Percentiles rank a stretch among this genome's conserved stretches.
Evolutionary conservation across 1,140 invertebrate species (phyloP).

Genomic region (Magallana ariakensis): DNA sequence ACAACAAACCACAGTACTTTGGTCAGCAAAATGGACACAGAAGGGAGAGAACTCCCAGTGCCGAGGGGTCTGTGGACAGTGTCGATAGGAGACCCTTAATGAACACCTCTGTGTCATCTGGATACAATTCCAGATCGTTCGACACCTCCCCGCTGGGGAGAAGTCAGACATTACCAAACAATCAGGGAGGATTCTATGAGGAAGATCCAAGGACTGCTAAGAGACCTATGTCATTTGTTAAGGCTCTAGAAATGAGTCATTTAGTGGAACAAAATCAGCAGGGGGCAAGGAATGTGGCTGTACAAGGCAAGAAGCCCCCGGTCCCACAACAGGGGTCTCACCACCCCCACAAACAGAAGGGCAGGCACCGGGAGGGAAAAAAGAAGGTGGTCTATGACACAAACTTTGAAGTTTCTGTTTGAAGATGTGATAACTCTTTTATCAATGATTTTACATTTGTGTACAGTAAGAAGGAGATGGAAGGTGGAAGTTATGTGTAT

Average conservation of each 20-base stretch:
- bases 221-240: slow-evolving; percentile 94
- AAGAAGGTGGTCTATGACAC: slow-evolving; percentile 94
- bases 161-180: slow-evolving; percentile 14
- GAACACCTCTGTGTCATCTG: slow-evolving; percentile 33
- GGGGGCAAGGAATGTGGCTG: background rate
- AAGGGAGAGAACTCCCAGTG: slow-evolving; percentile 50
- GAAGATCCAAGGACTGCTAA: slow-evolving; percentile 46
- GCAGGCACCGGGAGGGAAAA: slow-evolving; percentile 84
- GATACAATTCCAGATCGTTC: slow-evolving; percentile 49
- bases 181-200: slow-evolving; percentile 43
- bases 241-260: slow-evolving; percentile 94
- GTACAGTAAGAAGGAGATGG: background rate
- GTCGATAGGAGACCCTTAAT: slow-evolving; percentile 32
- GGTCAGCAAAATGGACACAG: slow-evolving; percentile 48
- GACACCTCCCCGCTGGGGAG: slow-evolving; percentile 46
- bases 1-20: background rate
- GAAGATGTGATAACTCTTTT: slow-evolving; percentile 35
- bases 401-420: slow-evolving; percentile 96
- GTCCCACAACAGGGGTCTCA: slow-evolving; percentile 44
- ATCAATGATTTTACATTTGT: slow-evolving; percentile 11
- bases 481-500: background rate
- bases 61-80: slow-evolving; percentile 54
- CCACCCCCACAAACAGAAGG: slow-evolving; percentile 17
- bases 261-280: slow-evolving; percentile 62
- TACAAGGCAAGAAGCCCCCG: slow-evolving; percentile 16